These are phyloP conservation scores for Operophtera brumata DNA, from an alignment of 2,888 invertebrate species.

Conservation along the genomic window DNA sequence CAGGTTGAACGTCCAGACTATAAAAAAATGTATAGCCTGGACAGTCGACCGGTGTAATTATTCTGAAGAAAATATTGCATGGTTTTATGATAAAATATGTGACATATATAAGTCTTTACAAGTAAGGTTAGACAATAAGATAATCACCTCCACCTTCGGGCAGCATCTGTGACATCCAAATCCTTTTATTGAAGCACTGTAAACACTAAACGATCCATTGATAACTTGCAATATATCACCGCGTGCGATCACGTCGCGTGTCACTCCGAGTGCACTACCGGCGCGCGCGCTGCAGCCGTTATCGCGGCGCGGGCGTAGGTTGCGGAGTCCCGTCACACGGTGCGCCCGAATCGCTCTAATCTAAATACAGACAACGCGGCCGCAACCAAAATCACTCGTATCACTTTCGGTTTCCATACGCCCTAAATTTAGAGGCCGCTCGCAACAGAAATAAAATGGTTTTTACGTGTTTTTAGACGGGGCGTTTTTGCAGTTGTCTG, in stretches of 20 bases:
- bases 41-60: too few relatives aligned
- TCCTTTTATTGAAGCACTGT: conserved; percentile 49
- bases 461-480: conserved; percentile 78
- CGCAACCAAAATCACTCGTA: conserved; percentile 77
- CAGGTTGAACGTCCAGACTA: too few relatives aligned
- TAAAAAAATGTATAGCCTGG: too few relatives aligned
- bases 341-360: conserved; percentile 60
- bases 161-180: conserved; percentile 75
- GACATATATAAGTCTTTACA: conserved; percentile 2
- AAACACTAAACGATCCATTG: conserved; percentile 45
- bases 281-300: conserved; percentile 27
- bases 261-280: conserved; percentile 22
- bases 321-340: conserved; percentile 22
- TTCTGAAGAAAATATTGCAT: not conserved
- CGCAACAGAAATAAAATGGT: conserved; percentile 76
- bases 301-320: conserved; percentile 29
- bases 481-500: conserved; percentile 61
- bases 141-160: conserved; percentile 75
- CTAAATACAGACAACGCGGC: conserved; percentile 78
- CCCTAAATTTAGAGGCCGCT: conserved; percentile 79
- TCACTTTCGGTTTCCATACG: conserved; percentile 78
- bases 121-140: conserved; percentile 24
- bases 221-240: conserved; percentile 29
- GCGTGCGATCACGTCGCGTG: conserved; percentile 24
- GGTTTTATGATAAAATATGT: not conserved